These are phyloP conservation scores for Ptychobarbus kaznakovi DNA, from an alignment of 2,797 vertebrate species.

Conservation along the genomic window DNA sequence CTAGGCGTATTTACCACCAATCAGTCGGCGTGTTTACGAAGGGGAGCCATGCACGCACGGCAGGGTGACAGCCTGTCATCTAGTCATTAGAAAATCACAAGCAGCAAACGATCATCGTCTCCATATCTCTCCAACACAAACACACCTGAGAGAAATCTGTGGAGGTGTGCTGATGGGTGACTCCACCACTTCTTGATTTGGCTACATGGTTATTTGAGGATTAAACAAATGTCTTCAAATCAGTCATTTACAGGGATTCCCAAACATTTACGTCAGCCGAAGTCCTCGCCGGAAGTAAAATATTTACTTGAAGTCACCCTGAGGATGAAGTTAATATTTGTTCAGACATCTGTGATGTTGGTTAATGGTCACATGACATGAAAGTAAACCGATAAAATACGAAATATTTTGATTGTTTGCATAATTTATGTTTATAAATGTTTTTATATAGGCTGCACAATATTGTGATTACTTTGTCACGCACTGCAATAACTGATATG, in stretches of 20 bases:
- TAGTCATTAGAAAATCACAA: constrained; percentile 53
- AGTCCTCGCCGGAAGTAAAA: neutral
- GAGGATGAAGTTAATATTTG: neutral
- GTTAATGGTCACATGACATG: neutral
- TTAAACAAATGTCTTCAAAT: no score
- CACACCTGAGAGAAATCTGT: neutral
- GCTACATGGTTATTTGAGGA: neutral
- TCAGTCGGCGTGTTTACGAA: constrained; percentile 54
- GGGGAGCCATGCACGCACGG: constrained; percentile 24
- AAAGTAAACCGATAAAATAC: neutral
- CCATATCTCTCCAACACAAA: neutral
- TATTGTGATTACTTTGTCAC: neutral
- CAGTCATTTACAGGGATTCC: neutral
- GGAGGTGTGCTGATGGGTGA: neutral
- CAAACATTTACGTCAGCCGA: neutral
- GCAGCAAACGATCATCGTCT: constrained; percentile 5
- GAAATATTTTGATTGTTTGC: neutral
- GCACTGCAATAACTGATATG: neutral
- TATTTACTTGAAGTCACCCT: neutral
- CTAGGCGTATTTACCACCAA: constrained; percentile 53
- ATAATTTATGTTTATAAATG: no score
- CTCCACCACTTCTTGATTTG: neutral
- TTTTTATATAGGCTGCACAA: neutral
- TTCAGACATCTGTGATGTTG: neutral
- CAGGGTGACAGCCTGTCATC: constrained; percentile 49